These are phyloP conservation scores for Papio anubis DNA, from an alignment of 2,113 vertebrate genomes.

Conservation along the genomic window DNA sequence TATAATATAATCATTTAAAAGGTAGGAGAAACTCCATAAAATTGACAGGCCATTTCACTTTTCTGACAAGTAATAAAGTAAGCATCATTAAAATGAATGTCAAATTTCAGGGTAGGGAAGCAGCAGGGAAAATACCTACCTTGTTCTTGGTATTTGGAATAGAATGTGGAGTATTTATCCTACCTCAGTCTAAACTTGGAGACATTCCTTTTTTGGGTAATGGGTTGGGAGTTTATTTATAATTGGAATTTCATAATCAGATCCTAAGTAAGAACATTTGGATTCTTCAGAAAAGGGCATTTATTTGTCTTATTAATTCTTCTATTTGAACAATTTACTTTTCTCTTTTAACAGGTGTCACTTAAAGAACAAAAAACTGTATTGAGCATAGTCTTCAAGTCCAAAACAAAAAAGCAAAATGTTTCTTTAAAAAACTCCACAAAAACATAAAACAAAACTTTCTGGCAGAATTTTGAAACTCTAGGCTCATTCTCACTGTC, in stretches of 20 bases:
- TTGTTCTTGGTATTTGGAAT: conserved; percentile 67
- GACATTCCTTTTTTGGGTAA: conserved; percentile 25
- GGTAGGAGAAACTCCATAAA: conserved; percentile 75
- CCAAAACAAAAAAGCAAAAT: background rate
- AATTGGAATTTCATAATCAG: conserved; percentile 48
- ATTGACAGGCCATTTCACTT: conserved; percentile 78
- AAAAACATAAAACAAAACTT: conserved; percentile 17
- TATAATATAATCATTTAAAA: conserved; percentile 76
- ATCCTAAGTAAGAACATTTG: conserved; percentile 44
- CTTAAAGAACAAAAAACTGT: conserved; percentile 11
- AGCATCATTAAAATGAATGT: conserved; percentile 79
- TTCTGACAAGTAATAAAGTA: conserved; percentile 81
- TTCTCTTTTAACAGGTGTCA: background rate
- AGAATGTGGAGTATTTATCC: conserved; percentile 49
- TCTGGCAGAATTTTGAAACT: conserved; percentile 40
- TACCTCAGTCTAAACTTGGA: conserved; percentile 38
- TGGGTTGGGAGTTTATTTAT: background rate
- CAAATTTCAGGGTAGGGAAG: conserved; percentile 77
- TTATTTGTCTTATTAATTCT: background rate
- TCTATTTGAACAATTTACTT: conserved; percentile 13
- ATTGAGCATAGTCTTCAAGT: background rate
- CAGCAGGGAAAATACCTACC: conserved; percentile 65
- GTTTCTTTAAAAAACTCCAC: conserved; percentile 59
- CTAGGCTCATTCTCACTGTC: background rate
- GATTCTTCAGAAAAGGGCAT: background rate